Evolutionary conservation across 2,888 invertebrate species (phyloP).

Genomic region (Drosophila nr. fundita): DNA sequence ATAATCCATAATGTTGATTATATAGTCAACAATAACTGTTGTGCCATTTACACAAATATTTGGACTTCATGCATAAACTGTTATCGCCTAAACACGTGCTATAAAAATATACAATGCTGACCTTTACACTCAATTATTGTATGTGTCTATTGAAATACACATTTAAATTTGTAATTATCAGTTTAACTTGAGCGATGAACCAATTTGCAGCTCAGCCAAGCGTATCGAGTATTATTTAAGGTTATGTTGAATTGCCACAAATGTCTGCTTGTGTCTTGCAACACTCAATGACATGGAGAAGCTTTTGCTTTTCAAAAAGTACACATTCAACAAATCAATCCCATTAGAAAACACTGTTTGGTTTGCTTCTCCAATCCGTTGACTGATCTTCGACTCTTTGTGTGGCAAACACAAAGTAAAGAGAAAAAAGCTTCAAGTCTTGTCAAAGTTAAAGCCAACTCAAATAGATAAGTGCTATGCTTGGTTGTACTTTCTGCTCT

Average conservation of each 20-base stretch:
- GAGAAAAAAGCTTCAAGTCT: neutral
- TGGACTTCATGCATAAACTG: conserved; percentile 45
- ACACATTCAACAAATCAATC: neutral
- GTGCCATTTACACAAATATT: conserved; percentile 55
- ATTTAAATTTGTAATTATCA: neutral
- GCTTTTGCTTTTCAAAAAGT: neutral
- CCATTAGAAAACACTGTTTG: neutral
- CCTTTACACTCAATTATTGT: conserved; percentile 17
- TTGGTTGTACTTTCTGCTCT: neutral
- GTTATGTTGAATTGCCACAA: neutral
- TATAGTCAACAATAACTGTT: conserved; percentile 58
- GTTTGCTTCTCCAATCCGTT: neutral
- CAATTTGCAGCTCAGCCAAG: neutral
- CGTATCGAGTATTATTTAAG: neutral
- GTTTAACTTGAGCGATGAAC: neutral
- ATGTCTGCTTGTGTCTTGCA: neutral
- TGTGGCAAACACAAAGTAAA: neutral
- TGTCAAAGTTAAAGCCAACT: neutral
- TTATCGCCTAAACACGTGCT: conserved; percentile 20
- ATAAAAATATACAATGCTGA: neutral
- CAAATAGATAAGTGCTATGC: neutral
- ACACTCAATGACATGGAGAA: neutral
- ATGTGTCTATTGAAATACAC: neutral
- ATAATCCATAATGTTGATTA: conserved; percentile 42
- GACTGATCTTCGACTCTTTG: neutral